Evolutionary conservation across 2,888 invertebrate species (phyloP), one percentile per base, ranked within the genome.

Genomic region (Mechanitis messenoides): DNA sequence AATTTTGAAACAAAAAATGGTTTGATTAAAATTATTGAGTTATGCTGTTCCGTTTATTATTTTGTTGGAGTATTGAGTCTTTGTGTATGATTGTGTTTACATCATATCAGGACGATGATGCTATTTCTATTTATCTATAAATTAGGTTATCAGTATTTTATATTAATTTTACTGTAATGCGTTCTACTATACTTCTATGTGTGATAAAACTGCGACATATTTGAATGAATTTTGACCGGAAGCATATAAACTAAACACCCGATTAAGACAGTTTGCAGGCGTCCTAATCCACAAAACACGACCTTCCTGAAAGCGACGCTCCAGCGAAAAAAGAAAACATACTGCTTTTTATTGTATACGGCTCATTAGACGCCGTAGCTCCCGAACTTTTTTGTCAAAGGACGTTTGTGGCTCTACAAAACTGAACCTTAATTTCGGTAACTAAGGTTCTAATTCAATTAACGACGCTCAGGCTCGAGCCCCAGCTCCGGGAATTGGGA

Each of bases 321-420:
- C 64, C 64, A 68, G 64, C 61, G 62, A 59, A 71, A 71, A 71
- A 75, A 74, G 61, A 71, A 73, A 72, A 72, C 72, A 69, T 63
- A 71, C 70, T 75, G 73, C 71, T 75, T 76, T 77, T 80, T 78
- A 77, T 80, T 79, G 74, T 76, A 74, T 73, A 79, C 72, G 81
- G 70, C 80, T 82, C 81, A 82, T 82, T 82, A 82, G 78, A 72
- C 71, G 65, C 72, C 72, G 66, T 72, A 73, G 70, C 70, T 71
- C 62, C 72, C 69, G 73, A 78, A 75, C 71, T 73, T 77, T 78
- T 77, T 75, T 75, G 73, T 73, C 74, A 79, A 79, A 78, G 77
- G 74, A 74, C 74, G 69, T 60, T 4, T 12, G 20, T 45, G 2
- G 11, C 46, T 64, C 60, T 58, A 53, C 60, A 55, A 73, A 69